Evolutionary conservation across 1,140 invertebrate species (phyloP), one percentile per base, ranked within the genome.

Genomic region (Drosophila prosaltans): DNA sequence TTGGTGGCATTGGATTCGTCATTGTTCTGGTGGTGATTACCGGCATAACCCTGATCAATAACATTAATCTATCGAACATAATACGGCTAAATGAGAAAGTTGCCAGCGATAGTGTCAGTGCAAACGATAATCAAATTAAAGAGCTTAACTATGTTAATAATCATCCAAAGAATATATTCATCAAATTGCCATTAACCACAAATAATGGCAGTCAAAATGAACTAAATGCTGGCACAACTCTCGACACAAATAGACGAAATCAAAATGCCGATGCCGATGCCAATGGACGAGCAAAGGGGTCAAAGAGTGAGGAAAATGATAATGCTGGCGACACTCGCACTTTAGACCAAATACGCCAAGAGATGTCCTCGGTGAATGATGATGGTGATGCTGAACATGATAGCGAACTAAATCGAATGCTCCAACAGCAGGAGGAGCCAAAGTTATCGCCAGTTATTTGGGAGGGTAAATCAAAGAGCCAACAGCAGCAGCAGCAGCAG

Each of bases 51-150:
- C 64, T 92, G 63, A 92, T 91, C 74, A 92, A 91, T 59, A 92
- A 92, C 65, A 91, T 92, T 9, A 92, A 92, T 63, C 60, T 91
- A 16, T 92, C 91, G 36, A 92, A 92, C 28, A 92, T 92, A 9
- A 92, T 92, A 57, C 80, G 90, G 11, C 59, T 92, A 54, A 92
- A 92, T 54, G 91, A 92, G 77, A 84, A 92, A 73, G 91, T 91
- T 68, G 91, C 91, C 75, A 91, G 91, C 78, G 91, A 91, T 54
- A 91, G 90, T 55, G 89, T 91, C 28, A 86, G 88, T 11, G 75
- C 82, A 32, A 78, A 83, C 36, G 84, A 91, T 21, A 91, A 91
- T 66, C 86, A 90, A n/a, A 91, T 91, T 54, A 90, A 90, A 68
- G 86, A 91, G 41, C 70, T 90, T 5, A 90, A 91, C 62, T 90